Base-by-base conservation (phyloP, 2,888 invertebrate species). In the Chrysomela aeneicollis region DNA sequence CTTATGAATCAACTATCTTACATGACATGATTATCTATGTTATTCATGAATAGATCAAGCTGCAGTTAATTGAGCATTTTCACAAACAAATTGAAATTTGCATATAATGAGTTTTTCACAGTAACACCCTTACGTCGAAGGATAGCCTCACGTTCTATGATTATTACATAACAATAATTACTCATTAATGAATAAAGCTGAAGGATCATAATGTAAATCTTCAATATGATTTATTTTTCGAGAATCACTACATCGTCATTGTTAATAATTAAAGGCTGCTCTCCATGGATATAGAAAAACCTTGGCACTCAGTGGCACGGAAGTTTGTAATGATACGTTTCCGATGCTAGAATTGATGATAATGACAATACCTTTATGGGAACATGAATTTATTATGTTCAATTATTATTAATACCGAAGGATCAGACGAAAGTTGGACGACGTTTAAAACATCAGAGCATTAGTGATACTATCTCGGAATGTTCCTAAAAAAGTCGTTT, bases 281-380 rank as follows among this genome's bases (percentile, higher is more conserved):
- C 49, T 42, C 6, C 35, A 32, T 57, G 42, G 21, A 22, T 10
- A 58, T 69, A 52, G 3, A 18, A 19, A 52, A 35, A 61, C 79
- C 79, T 79, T 79, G 79, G 73, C 74, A 74, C 73, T 71, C 71
- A 63, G 62, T 78, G 78, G 75, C 70, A 78, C 79, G 79, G 78
- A 79, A 78, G 77, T 76, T 61, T 69, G 66, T 80, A 80, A 80
- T 80, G 72, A 75, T 75, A 77, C 73, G 77, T 78, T 79, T 81
- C 81, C 80, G 79, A 80, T 79, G 77, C 73, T 76, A 67, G 72
- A 76, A 77, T 77, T 74, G 73, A 66, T 72, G 69, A 76, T 78
- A 77, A 78, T 78, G 76, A 77, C 67, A 69, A 76, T 42, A 72
- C 72, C 74, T 75, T 76, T 79, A 77, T 77, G 74, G 73, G 76